These are phyloP conservation scores for Tenualosa thibaudeaui DNA, from an alignment of 2,797 vertebrate species.

Conservation along the genomic window DNA sequence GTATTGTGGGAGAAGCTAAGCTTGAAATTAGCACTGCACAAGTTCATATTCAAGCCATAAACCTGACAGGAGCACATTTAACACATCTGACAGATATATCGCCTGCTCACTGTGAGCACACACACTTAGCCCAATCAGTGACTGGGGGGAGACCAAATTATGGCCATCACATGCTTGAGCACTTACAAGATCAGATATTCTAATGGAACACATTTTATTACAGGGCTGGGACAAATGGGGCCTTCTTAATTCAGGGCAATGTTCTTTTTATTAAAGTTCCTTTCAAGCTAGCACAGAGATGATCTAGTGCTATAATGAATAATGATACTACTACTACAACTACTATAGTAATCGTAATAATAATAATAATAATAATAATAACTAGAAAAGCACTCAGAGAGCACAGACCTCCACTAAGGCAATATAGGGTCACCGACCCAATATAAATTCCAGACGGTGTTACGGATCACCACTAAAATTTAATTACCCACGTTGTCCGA, in stretches of 20 bases:
- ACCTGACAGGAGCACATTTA: conserved; percentile 67
- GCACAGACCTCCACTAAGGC: too few relatives aligned
- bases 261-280: neutral
- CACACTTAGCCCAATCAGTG: conserved; percentile 16
- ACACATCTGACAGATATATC: conserved; percentile 57
- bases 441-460: too few relatives aligned
- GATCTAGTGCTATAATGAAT: neutral
- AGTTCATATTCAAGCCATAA: conserved; percentile 68
- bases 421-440: too few relatives aligned
- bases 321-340: neutral
- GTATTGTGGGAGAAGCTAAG: conserved; percentile 56
- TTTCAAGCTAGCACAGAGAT: neutral
- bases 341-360: neutral
- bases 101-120: conserved; percentile 50
- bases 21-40: conserved; percentile 63
- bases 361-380: neutral
- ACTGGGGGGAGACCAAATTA: neutral
- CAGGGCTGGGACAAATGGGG: neutral
- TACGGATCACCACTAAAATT: too few relatives aligned
- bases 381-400: neutral
- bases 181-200: conserved; percentile 9
- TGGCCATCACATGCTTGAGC: conserved; percentile 25
- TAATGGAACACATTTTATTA: conserved; percentile 13
- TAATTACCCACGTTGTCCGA: too few relatives aligned
- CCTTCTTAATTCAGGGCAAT: conserved; percentile 3